Conservation (phyloP, 2,113 vertebrate species). For the Riparia riparia region DNA sequence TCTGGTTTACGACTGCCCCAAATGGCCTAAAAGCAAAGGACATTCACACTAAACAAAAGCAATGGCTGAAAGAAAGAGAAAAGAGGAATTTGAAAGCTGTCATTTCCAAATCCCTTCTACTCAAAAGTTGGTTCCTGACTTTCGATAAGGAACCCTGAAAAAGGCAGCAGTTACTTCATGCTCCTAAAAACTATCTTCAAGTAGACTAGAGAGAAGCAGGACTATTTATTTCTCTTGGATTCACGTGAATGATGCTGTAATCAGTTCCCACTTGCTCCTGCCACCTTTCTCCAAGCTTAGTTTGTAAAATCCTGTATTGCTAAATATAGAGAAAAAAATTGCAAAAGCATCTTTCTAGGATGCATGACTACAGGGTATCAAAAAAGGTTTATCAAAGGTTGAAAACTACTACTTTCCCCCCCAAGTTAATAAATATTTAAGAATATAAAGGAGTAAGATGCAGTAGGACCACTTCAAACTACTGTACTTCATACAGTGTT, state of each 20-base stretch:
- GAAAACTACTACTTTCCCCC: background rate
- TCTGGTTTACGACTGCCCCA: slow-evolving; percentile 35
- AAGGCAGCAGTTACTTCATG: background rate
- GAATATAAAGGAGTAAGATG: background rate
- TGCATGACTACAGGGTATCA: background rate
- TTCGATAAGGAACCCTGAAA: background rate
- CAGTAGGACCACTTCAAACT: background rate
- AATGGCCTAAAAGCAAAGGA: slow-evolving; percentile 51
- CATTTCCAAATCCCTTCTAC: background rate
- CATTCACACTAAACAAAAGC: slow-evolving; percentile 47
- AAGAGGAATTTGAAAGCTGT: background rate
- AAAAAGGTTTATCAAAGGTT: background rate
- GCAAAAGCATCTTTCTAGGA: background rate
- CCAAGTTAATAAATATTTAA: background rate
- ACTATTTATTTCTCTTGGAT: background rate
- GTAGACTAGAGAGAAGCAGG: background rate
- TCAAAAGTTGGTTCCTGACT: background rate
- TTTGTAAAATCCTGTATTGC: background rate
- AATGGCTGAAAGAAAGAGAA: slow-evolving; percentile 2
- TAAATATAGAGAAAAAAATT: background rate
- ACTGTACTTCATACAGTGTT: background rate
- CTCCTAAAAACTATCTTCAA: background rate
- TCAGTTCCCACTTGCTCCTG: background rate
- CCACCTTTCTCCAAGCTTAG: background rate
- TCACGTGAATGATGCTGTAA: background rate